A percentile compares a stretch with the other conserved stretches of the same genome.
Evolutionary conservation across 2,113 vertebrate genomes (phyloP).

Genomic region (Daphoenositta chrysoptera): DNA sequence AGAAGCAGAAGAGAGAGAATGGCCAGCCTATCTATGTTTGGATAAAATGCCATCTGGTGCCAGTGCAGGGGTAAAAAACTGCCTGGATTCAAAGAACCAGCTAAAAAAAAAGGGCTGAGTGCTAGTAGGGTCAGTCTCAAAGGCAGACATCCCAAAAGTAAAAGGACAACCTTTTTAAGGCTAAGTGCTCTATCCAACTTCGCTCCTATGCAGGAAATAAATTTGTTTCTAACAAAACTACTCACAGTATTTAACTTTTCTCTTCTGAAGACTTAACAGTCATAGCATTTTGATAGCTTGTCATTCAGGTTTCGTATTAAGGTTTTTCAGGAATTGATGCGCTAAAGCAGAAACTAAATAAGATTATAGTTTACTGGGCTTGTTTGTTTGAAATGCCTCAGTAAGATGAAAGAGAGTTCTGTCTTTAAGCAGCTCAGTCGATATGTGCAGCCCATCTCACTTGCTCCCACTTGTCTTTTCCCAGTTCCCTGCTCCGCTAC

Average conservation of each 20-base stretch:
- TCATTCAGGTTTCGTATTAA: not conserved
- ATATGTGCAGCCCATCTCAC: rapidly evolving
- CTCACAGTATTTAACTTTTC: not conserved
- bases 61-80: not conserved
- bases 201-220: not conserved
- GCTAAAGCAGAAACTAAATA: not conserved
- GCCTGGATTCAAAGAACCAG: not conserved
- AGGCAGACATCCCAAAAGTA: not conserved
- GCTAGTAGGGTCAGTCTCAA: not conserved
- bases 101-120: not conserved
- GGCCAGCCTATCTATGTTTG: not conserved
- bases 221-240: not conserved
- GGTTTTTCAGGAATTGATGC: not conserved
- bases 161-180: not conserved
- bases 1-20: not conserved
- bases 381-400: not conserved
- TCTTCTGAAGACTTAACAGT: not conserved
- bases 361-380: not conserved
- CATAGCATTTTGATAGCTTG: not conserved
- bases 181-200: not conserved
- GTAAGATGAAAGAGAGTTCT: not conserved
- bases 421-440: not conserved
- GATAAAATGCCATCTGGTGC: not conserved
- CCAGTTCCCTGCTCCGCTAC: slow-evolving; percentile 90
- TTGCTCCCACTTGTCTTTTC: not conserved